phyloP scores from a whole-genome alignment of 92 coral and sea anemone species.

The Plumapathes pennacea region DNA sequence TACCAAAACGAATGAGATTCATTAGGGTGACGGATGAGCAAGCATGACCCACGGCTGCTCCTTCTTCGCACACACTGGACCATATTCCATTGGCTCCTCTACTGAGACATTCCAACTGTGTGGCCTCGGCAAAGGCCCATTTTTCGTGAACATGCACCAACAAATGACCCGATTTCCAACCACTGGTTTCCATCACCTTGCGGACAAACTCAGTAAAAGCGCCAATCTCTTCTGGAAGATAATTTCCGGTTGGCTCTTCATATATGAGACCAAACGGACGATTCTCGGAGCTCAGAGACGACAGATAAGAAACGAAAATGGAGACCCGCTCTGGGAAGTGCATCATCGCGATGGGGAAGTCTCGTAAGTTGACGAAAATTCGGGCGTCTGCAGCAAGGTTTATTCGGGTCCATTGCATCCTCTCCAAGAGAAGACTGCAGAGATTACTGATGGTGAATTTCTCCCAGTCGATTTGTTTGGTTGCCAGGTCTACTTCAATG shows the following conservation, averaged over 20 bases:
- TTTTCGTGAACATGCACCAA: conserved; percentile 10
- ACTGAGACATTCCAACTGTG: conserved; percentile 10
- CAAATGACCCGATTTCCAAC: conserved; percentile 19
- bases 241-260: conserved; percentile 54
- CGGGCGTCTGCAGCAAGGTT: conserved; percentile 38
- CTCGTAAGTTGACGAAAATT: conserved; percentile 43
- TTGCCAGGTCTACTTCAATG: conserved; percentile 49
- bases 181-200: conserved; percentile 42
- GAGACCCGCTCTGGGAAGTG: conserved; percentile 21
- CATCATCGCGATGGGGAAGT: conserved; percentile 47
- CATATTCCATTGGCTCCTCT: conserved; percentile 18
- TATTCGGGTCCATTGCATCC: conserved; percentile 48
- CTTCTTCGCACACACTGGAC: conserved; percentile 23
- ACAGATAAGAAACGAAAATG: conserved; percentile 27
- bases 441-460: conserved; percentile 26
- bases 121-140: conserved; percentile 10
- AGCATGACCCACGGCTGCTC: conserved; percentile 24
- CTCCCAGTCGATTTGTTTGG: conserved; percentile 30
- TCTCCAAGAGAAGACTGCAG: conserved; percentile 32
- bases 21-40: too few species aligned
- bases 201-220: conserved; percentile 29
- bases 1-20: conserved; percentile 38
- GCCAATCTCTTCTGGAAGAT: conserved; percentile 15
- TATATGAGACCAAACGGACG: conserved; percentile 65
- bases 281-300: conserved; percentile 31